These are phyloP conservation scores for Scelioninae gen. 2 DNA, from an alignment of 2,888 invertebrate species.

Conservation along the genomic window DNA sequence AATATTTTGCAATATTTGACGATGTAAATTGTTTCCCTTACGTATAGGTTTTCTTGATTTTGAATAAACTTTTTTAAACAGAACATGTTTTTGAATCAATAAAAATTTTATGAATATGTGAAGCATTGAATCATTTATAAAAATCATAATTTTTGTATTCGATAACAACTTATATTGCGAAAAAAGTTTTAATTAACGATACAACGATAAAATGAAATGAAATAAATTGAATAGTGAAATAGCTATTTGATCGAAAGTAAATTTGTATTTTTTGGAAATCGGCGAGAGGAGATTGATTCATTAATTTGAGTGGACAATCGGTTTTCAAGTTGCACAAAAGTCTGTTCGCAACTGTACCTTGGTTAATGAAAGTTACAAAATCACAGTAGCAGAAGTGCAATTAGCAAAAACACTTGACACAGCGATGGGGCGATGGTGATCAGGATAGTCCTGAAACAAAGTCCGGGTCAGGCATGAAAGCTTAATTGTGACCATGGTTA, in stretches of 20 bases:
- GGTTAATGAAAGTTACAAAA: slow-evolving; percentile 26
- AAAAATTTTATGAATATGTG: too few species aligned
- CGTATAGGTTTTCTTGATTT: too few species aligned
- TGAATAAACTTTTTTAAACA: too few species aligned
- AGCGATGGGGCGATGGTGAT: slow-evolving; percentile 18
- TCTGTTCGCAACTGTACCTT: slow-evolving; percentile 28
- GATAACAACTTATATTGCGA: too few species aligned
- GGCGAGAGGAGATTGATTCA: slow-evolving; percentile 39
- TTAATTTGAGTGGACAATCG: slow-evolving; percentile 50
- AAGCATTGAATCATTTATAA: too few species aligned
- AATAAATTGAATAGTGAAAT: too few species aligned
- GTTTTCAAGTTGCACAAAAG: slow-evolving; percentile 47
- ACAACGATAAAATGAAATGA: too few species aligned
- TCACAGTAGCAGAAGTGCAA: slow-evolving; percentile 54
- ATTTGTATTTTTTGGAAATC: slow-evolving; percentile 18
- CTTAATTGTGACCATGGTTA: slow-evolving; percentile 52
- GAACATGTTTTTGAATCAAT: too few species aligned
- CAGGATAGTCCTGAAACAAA: slow-evolving; percentile 46
- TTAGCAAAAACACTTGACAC: slow-evolving; percentile 57
- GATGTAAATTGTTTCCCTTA: too few species aligned
- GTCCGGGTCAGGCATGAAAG: slow-evolving; percentile 21
- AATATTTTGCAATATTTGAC: too few species aligned
- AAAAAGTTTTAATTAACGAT: too few species aligned
- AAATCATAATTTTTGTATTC: too few species aligned
- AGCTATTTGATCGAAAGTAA: not conserved